A percentile compares a stretch with the other conserved stretches of the same genome.
Evolutionary conservation across 2,113 vertebrate genomes (phyloP).

Genomic region (Rhinichthys klamathensis): DNA sequence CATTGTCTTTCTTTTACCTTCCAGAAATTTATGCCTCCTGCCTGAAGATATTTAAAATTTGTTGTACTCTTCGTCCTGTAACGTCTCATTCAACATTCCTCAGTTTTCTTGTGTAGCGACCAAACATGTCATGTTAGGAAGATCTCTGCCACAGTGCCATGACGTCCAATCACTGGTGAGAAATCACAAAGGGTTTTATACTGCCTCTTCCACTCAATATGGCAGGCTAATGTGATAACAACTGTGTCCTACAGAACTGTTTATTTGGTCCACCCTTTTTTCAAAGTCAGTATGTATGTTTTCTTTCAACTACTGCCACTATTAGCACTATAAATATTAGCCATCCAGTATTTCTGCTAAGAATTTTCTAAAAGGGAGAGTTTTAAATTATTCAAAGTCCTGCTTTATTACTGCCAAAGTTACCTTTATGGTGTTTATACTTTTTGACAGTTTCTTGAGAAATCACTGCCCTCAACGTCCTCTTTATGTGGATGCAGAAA

Average conservation of each 20-base stretch:
- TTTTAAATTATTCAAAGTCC: slow-evolving; percentile 14
- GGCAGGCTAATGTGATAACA: neutral
- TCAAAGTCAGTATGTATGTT: neutral
- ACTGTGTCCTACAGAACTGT: neutral
- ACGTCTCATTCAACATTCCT: neutral
- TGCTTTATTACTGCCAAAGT: slow-evolving; percentile 35
- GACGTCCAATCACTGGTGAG: slow-evolving; percentile 1
- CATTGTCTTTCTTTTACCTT: neutral
- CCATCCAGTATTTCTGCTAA: slow-evolving; percentile 16
- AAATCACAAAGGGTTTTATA: neutral
- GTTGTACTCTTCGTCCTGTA: slow-evolving; percentile 34
- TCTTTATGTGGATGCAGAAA: slow-evolving; percentile 9
- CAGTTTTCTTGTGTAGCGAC: slow-evolving; percentile 10
- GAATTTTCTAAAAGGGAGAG: neutral
- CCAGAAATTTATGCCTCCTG: slow-evolving; percentile 43
- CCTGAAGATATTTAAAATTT: slow-evolving; percentile 39
- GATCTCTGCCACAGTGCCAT: slow-evolving; percentile 17
- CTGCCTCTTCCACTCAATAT: neutral
- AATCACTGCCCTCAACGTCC: slow-evolving; percentile 21
- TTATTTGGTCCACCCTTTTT: slow-evolving; percentile 4
- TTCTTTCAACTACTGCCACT: slow-evolving; percentile 49
- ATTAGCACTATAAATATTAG: slow-evolving; percentile 20
- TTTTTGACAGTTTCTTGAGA: slow-evolving; percentile 10
- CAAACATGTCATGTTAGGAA: slow-evolving; percentile 24
- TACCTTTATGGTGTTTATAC: slow-evolving; percentile 28